Conservation (phyloP, 2,797 vertebrate genomes). For the Prunella strophiata region DNA sequence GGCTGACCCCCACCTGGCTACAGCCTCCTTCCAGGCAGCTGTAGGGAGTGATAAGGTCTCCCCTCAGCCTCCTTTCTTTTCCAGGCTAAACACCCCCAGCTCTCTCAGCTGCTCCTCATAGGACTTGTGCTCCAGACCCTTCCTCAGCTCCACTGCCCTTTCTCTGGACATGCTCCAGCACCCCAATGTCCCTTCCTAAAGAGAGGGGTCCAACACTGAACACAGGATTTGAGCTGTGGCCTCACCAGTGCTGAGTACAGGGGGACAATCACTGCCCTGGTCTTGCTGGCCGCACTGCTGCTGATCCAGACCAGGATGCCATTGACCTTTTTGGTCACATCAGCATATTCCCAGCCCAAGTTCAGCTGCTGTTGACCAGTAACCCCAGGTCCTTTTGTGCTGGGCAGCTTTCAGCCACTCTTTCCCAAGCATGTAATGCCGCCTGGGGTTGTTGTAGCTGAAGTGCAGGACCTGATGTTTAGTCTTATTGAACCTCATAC, state of each 20-base stretch:
- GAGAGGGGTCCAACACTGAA: background rate
- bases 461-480: background rate
- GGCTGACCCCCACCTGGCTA: background rate
- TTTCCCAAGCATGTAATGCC: background rate
- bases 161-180: background rate
- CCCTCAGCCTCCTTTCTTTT: background rate
- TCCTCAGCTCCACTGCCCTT: background rate
- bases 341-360: background rate
- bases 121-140: background rate
- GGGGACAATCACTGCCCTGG: background rate
- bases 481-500: background rate
- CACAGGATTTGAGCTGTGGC: background rate
- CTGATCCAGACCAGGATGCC: background rate
- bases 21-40: background rate
- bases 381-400: background rate
- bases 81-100: background rate
- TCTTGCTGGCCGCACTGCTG: background rate
- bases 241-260: background rate
- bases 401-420: background rate
- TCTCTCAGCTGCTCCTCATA: accelerated
- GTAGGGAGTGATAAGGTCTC: background rate
- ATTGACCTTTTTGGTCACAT: accelerated
- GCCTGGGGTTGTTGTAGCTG: background rate
- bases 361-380: background rate
- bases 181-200: background rate